Base-by-base conservation (phyloP, 2,113 vertebrate species). In the Zosterops japonicus region DNA sequence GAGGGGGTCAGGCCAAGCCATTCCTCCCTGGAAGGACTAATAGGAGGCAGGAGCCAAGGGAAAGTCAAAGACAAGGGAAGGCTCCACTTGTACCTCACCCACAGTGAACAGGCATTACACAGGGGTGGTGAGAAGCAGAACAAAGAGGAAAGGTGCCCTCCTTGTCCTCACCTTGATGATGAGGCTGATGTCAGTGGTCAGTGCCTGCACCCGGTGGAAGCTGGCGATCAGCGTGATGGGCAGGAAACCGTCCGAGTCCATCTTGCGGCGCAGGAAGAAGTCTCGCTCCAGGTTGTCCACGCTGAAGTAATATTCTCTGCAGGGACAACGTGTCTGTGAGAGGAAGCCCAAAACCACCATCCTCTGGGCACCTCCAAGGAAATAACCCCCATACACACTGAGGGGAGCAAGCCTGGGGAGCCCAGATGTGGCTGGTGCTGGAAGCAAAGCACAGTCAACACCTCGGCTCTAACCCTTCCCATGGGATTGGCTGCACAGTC, bases 231-330 rank as follows among this genome's bases (percentile, higher is more conserved):
- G 98, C 13, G 98, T 98, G 69, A 99, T 97, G 50, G 99, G 99
- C 89, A 99, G 98, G 95, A 99, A 99, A 25, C 99, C 99, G 0
- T 98, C 99, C 0, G 98, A 95, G 84, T 99, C 99, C 99, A 99
- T 99, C 97, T 99, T 99, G 93, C 98, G 98, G 63, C 99, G 97
- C 94, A 99, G 97, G 98, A 99, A 99, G 94, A 99, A 99, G 94
- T 99, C 99, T 50, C 99, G 97, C 97, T 99, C 98, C 97, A 99
- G 97, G 95, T 99, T 99, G 97, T 99, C 99, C 94, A 99, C 97
- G 0, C 99, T 99, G 97, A 99, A 99, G 98, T 99, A 99, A 96
- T 99, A 99, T 42, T 99, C 99, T 69, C 99, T 99, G 86, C 16
- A 79, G 3, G 47, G 42, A 96, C 85, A 93, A 57, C 0, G 14